Percentiles rank a stretch among this genome's conserved stretches.
Conservation (phyloP, 2,113 vertebrate genomes). For the Zosterops borbonicus region DNA sequence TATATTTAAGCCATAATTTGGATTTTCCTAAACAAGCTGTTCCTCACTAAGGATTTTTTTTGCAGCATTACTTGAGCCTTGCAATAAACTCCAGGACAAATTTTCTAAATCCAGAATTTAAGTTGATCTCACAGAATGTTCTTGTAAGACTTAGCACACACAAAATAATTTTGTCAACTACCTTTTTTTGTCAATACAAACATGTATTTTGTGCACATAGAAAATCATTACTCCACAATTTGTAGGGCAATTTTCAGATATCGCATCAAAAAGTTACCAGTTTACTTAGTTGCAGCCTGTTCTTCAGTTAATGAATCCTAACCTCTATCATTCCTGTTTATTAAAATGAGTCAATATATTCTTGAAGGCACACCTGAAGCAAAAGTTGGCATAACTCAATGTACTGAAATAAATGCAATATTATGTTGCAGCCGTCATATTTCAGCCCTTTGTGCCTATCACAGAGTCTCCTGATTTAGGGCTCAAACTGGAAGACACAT, state of each 20-base stretch:
- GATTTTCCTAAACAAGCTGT: no score
- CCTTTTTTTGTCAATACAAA: neutral
- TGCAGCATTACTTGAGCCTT: neutral
- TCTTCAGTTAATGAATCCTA: neutral
- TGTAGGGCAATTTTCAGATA: neutral
- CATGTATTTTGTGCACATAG: neutral
- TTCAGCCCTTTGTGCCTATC: neutral
- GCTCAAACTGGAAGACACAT: fast-evolving
- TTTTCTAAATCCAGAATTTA: neutral
- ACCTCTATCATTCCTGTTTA: neutral
- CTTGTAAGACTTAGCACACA: neutral
- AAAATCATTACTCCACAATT: neutral
- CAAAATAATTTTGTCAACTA: neutral
- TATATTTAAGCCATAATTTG: no score
- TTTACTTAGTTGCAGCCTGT: neutral
- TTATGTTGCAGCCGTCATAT: fast-evolving
- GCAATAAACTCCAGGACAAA: neutral
- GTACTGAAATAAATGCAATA: neutral
- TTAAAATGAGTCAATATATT: neutral
- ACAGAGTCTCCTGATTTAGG: neutral
- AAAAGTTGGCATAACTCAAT: neutral
- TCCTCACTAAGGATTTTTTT: no score
- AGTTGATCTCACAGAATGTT: neutral
- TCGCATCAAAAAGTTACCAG: neutral
- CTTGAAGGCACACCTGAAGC: neutral